phyloP scores from a whole-genome alignment of 2,888 invertebrate genomes.

The Latrodectus elegans region DNA sequence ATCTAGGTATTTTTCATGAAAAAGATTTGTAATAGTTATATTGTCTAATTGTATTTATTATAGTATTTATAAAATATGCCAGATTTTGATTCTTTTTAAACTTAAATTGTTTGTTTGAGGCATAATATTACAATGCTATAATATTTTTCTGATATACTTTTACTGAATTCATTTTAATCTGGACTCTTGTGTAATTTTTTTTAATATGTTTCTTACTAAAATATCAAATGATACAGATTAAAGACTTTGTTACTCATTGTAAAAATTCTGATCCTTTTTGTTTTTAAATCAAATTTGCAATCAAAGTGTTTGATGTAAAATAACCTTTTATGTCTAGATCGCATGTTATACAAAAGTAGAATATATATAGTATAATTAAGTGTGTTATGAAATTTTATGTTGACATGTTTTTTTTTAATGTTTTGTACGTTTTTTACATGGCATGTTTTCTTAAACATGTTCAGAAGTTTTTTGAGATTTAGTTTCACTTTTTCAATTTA shows the following conservation, averaged over 20 bases:
- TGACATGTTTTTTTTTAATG: neutral
- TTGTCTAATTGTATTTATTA: too few species aligned
- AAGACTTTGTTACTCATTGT: too few species aligned
- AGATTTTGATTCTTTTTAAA: too few species aligned
- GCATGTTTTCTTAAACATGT: neutral
- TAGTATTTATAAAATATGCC: too few species aligned
- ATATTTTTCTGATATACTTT: neutral
- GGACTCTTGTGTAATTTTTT: too few species aligned
- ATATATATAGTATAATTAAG: neutral
- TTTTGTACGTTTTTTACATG: neutral
- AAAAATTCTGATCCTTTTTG: too few species aligned
- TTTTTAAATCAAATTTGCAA: neutral
- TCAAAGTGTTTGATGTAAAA: neutral
- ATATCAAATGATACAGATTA: too few species aligned
- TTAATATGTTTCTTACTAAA: too few species aligned
- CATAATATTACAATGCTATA: neutral
- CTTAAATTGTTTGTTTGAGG: neutral
- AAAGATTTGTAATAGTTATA: too few species aligned
- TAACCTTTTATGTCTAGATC: neutral
- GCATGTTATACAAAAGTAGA: neutral
- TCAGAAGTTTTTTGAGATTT: neutral
- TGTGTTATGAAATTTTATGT: neutral
- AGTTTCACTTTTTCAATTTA: too few species aligned
- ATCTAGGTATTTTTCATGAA: too few species aligned
- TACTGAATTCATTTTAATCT: too few species aligned